Evolutionary conservation across 2,888 invertebrate genomes (phyloP), one percentile per base, ranked within the genome.

Genomic region (Drosophila longiperda): DNA sequence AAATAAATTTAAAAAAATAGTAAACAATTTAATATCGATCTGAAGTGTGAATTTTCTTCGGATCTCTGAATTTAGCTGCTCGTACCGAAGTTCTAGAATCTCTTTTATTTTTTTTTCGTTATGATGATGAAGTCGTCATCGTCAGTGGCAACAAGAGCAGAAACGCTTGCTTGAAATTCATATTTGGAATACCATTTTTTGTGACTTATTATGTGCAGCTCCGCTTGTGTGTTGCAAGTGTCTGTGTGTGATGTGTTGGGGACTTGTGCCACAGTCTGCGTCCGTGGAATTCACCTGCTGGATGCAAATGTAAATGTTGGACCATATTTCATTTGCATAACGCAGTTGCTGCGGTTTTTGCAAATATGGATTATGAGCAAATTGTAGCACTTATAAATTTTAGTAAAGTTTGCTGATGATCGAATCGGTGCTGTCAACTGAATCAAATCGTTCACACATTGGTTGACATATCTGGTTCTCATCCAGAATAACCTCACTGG

Each of bases 301-400:
- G 63, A 72, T 69, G 62, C 62, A 38, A 70, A 82, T 82, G 80
- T 60, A 73, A 83, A 83, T 80, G 63, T 55, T 54, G 63, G 50
- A 67, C 57, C 63, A 78, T 78, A 68, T 87, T 64, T 75, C 71
- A 85, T 85, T 87, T 84, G 82, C 89, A 85, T 85, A 81, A 78
- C 63, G 49, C 61, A 57, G 38, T 63, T 50, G 55, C 45, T 50
- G 68, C 60, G 80, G 78, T 83, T 83, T 61, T 23, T 58, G 49
- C 57, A 36, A 53, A 33, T 62, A 40, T 20, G 45, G 36, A 64
- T 55, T 69, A 52, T 48, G 52, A 64, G 61, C 58, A 64, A 60
- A 55, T 63, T 48, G n/a, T 36, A 38, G 61, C 50, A 66, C 71
- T 71, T 75, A 45, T 52, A 58, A 29, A 29, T 48, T 26, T 36